Evolutionary conservation across 2,888 invertebrate species (phyloP), one percentile per base, ranked within the genome.

Genomic region (Meiosimyza decipiens): DNA sequence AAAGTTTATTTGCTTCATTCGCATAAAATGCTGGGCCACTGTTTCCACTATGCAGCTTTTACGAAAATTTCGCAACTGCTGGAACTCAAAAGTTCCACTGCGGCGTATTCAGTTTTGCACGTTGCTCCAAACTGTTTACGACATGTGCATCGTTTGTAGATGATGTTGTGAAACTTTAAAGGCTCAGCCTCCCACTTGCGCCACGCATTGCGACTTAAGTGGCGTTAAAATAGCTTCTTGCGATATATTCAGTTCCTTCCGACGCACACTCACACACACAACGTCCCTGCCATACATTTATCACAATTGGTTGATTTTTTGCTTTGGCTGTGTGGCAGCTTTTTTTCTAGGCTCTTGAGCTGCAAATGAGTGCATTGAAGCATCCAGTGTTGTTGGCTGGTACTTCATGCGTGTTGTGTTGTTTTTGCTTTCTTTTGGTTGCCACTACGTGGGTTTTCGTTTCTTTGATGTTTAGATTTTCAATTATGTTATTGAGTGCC

Each of bases 351-450:
- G 12, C 47, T 40, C 15, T 16, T 63, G 18, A 47, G 40, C 63
- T 63, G 63, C 40, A 47, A 63, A 63, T 63, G 49, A 63, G 63
- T 63, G 63, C n/a, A 49, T 49, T 40, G 47, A 40, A 47, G 18
- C 47, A 40, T 47, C 6, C 11, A n/a, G 9, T 9, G 40, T 40
- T 40, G 40, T 40, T 40, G 16, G 16, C 62, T 63, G 16, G 15
- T 13, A 16, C 12, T n/a, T 15, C 40, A 40, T 9, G 9, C 1
- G 4, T 40, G 40, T 40, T 40, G 3, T n/a, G n/a, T 55, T 55
- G 55, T 54, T 54, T 15, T 52, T 52, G 52, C n/a, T 22, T 22
- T 22, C 2, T 22, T 54, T 6, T 54, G 3, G 54, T 54, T 13
- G 11, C 40, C 4, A 9, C 40, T 9, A 40, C 9, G 40, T 40